A percentile compares a stretch with the other conserved stretches of the same genome.
Evolutionary conservation across 2,113 vertebrate genomes (phyloP).

Genomic region (Myrmecophaga tridactyla): DNA sequence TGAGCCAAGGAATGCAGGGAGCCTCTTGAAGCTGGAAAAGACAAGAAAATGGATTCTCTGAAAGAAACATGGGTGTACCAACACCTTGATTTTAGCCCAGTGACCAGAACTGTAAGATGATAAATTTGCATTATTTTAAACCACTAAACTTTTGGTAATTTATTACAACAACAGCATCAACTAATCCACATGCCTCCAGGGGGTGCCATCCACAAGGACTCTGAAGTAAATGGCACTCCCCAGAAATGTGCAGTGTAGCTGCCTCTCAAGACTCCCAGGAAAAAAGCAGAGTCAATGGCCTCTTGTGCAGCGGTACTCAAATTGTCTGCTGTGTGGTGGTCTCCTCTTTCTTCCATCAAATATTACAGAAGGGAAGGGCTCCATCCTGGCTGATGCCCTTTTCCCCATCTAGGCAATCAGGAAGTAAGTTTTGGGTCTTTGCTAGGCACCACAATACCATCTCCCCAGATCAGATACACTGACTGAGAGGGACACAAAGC

Average conservation of each 20-base stretch:
- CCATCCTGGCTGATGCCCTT: neutral
- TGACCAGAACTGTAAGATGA: neutral
- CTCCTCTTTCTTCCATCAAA: neutral
- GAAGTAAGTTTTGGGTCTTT: neutral
- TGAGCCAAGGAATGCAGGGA: fast-evolving
- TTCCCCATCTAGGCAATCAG: no score
- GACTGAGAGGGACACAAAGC: neutral
- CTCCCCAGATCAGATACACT: no score
- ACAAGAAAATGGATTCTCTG: neutral
- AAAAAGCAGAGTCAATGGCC: neutral
- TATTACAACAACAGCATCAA: neutral
- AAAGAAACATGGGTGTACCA: neutral
- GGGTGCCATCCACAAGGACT: fast-evolving
- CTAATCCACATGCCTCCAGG: neutral
- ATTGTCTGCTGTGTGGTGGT: no score
- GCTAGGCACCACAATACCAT: fast-evolving
- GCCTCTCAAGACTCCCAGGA: fast-evolving
- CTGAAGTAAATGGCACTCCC: neutral
- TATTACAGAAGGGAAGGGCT: neutral
- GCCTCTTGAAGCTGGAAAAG: neutral
- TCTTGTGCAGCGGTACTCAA: neutral
- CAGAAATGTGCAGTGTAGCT: fast-evolving
- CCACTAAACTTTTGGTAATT: neutral
- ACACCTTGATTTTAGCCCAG: neutral
- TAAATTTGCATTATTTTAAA: neutral